Conservation (phyloP, 2,888 invertebrate species). For the Trichogramma dendrolimi region DNA sequence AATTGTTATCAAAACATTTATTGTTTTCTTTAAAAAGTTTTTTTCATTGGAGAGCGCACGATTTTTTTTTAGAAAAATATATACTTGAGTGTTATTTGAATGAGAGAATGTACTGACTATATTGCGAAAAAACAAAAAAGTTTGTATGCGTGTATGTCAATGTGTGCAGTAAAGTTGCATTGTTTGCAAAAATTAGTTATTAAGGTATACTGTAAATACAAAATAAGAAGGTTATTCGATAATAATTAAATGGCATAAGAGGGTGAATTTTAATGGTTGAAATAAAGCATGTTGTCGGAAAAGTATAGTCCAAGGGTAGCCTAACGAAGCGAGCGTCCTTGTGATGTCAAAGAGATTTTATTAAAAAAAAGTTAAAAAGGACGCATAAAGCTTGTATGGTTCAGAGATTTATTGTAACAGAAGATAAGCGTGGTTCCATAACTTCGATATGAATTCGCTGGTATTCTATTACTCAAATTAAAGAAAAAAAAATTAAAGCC, state of each 20-base stretch:
- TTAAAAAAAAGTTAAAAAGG: constrained; percentile 9
- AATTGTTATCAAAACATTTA: constrained; percentile 10
- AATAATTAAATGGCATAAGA: neutral
- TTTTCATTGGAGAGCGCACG: constrained; percentile 4
- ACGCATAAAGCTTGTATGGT: constrained; percentile 7
- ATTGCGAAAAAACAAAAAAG: neutral
- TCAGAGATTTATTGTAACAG: constrained; percentile 14
- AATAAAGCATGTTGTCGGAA: neutral
- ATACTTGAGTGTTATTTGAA: neutral
- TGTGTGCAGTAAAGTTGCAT: constrained; percentile 11
- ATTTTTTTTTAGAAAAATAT: neutral
- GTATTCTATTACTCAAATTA: constrained; percentile 10
- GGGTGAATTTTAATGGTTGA: neutral
- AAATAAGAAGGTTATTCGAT: constrained; percentile 16
- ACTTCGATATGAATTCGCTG: constrained; percentile 17
- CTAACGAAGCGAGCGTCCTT: neutral
- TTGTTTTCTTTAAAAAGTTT: constrained; percentile 11
- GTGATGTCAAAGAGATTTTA: constrained; percentile 8
- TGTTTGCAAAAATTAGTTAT: constrained; percentile 13
- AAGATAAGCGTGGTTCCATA: constrained; percentile 13
- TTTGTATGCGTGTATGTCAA: neutral
- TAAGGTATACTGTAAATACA: constrained; percentile 20
- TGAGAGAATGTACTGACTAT: neutral
- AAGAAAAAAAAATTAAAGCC: constrained; percentile 9
- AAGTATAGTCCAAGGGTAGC: neutral